Evolutionary conservation across 2,888 invertebrate genomes (phyloP).

Genomic region (Volucella inflata): DNA sequence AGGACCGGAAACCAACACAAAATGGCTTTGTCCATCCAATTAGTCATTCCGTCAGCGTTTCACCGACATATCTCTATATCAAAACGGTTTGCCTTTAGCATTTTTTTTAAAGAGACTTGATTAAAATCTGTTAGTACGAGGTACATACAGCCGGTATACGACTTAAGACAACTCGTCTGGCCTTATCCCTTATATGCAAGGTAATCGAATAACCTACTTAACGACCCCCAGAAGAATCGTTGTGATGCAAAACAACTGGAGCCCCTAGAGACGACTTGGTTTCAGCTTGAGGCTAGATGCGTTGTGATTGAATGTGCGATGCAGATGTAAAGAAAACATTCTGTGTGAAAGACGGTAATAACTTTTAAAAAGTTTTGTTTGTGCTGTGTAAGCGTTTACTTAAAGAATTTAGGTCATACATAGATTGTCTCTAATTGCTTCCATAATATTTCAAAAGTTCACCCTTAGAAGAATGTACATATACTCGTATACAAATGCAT

Average conservation of each 20-base stretch:
- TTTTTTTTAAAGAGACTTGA: too few species aligned
- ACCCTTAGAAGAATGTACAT: too few species aligned
- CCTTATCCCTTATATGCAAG: too few species aligned
- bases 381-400: slow-evolving; percentile 43
- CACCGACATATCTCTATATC: slow-evolving; percentile 24
- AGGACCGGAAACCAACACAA: slow-evolving; percentile 30
- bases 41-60: slow-evolving; percentile 55
- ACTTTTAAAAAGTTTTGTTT: slow-evolving; percentile 52
- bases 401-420: slow-evolving; percentile 56
- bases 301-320: slow-evolving; percentile 52
- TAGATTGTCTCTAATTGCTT: slow-evolving; percentile 60
- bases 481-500: too few species aligned
- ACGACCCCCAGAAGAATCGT: not conserved
- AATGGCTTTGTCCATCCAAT: slow-evolving; percentile 43
- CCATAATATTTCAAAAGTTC: too few species aligned
- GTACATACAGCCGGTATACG: too few species aligned
- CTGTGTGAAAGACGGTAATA: slow-evolving; percentile 5
- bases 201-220: not conserved
- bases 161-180: too few species aligned
- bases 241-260: slow-evolving; percentile 1
- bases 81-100: too few species aligned
- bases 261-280: not conserved
- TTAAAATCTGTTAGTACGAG: too few species aligned
- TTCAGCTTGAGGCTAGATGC: slow-evolving; percentile 26
- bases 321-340: too few species aligned